Evolutionary conservation across 2,113 vertebrate species (phyloP), one percentile per base, ranked within the genome.

Genomic region (Enhydra lutris): DNA sequence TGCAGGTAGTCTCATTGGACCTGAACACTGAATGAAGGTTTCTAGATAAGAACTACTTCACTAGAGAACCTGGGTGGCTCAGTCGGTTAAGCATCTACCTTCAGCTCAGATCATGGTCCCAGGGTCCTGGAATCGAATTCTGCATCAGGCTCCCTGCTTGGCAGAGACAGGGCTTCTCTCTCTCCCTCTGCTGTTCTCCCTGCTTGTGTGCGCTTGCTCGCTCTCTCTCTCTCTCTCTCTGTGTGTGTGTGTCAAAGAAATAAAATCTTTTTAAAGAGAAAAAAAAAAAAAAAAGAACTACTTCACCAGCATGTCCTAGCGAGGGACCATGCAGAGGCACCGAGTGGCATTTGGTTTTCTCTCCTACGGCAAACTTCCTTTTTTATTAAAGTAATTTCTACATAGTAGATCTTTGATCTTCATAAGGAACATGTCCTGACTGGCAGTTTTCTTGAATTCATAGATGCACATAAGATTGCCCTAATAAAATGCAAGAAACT

Each of bases 361-460:
- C 47, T 91, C 21, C 78, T 61, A 42, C 1, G 8, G 67, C 8
- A 92, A 93, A 92, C 10, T 91, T 34, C 14, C n/a, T 42, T 61
- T 59, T 95, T 90, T 73, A 96, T 76, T 59, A 78, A 24, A 86
- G 57, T 73, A 88, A 74, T 91, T 93, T 93, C 52, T 59, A 61
- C 1, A 82, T 36, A 93, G 69, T 13, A 95, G 47, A 95, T 55
- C 29, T 93, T 93, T 86, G 45, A 24, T 74, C 23, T 95, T 96
- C 42, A 91, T 23, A 73, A 86, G 29, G 52, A 86, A 24, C 34
- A 81, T 81, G 85, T 76, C 76, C 59, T 91, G 47, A 94, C 34
- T 85, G 73, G 82, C 45, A 91, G 52, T 74, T 93, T 95, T 65
- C 39, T 21, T 84, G 94, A 80, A 94, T 67, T 94, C 65, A 89